Evolutionary conservation across 2,888 invertebrate genomes (phyloP).

Genomic region (Lumbricus terrestris): DNA sequence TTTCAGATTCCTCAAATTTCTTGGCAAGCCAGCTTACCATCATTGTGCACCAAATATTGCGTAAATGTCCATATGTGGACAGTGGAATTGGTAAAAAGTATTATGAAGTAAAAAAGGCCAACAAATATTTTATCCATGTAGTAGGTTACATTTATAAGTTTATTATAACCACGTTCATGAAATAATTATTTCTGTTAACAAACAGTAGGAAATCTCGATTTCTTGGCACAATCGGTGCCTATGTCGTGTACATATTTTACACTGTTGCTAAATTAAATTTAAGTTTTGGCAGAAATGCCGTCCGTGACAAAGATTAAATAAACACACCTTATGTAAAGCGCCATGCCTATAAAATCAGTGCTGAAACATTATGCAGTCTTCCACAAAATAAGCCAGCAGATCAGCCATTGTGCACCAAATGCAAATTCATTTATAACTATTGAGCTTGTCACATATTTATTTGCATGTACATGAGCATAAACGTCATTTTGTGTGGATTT

Average conservation of each 20-base stretch:
- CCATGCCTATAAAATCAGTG: neutral
- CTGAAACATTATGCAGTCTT: neutral
- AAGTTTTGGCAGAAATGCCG: neutral
- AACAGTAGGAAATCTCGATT: neutral
- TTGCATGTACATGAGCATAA: neutral
- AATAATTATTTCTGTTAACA: neutral
- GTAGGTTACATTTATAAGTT: neutral
- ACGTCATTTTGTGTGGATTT: neutral
- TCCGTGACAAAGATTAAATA: neutral
- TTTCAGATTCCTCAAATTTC: too few relatives aligned
- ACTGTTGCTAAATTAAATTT: neutral
- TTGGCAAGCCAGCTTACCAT: neutral
- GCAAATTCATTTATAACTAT: neutral
- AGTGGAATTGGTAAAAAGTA: neutral
- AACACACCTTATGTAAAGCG: neutral
- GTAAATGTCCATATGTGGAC: neutral
- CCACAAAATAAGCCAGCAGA: neutral
- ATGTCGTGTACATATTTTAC: neutral
- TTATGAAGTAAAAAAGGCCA: neutral
- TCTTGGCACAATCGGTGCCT: neutral
- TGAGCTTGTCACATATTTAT: neutral
- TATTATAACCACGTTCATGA: neutral
- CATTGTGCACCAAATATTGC: neutral
- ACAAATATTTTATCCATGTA: neutral
- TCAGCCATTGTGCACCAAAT: too few relatives aligned